Evolutionary conservation across 2,797 vertebrate genomes (phyloP).

Genomic region (Zonotrichia albicollis): DNA sequence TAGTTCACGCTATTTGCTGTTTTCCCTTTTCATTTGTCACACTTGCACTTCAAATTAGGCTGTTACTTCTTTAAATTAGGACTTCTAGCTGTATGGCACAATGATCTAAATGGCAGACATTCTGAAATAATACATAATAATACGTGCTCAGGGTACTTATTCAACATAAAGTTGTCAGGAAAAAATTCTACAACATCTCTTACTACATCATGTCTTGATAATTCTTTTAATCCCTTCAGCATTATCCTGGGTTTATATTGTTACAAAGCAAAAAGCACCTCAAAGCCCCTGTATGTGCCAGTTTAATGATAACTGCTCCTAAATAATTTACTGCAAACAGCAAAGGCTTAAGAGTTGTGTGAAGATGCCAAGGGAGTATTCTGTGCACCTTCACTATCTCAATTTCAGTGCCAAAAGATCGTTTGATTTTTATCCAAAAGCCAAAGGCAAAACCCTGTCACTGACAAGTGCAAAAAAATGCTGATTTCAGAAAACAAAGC

Average conservation of each 20-base stretch:
- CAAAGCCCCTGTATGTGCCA: neutral
- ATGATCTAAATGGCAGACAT: neutral
- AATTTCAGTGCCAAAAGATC: neutral
- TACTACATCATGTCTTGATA: neutral
- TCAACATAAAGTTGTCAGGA: constrained; percentile 12
- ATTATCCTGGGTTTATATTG: neutral
- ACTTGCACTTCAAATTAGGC: neutral
- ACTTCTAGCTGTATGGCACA: neutral
- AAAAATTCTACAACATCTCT: neutral
- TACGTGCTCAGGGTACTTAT: neutral
- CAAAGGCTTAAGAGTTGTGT: constrained; percentile 23
- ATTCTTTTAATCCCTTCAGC: constrained; percentile 38
- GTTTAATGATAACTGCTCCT: constrained; percentile 35
- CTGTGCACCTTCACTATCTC: neutral
- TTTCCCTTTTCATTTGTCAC: neutral
- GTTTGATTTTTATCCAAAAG: constrained; percentile 31
- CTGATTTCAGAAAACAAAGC: constrained; percentile 33
- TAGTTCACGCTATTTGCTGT: neutral
- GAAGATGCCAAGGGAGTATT: neutral
- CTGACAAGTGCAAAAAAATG: neutral
- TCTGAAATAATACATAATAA: neutral
- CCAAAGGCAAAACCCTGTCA: constrained; percentile 13
- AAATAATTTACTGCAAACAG: constrained; percentile 55
- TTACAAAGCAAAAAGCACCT: constrained; percentile 12
- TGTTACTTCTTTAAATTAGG: neutral